A percentile compares a stretch with the other conserved stretches of the same genome.
Evolutionary conservation across 2,888 invertebrate genomes (phyloP).

Genomic region (Eupsilia transversa): DNA sequence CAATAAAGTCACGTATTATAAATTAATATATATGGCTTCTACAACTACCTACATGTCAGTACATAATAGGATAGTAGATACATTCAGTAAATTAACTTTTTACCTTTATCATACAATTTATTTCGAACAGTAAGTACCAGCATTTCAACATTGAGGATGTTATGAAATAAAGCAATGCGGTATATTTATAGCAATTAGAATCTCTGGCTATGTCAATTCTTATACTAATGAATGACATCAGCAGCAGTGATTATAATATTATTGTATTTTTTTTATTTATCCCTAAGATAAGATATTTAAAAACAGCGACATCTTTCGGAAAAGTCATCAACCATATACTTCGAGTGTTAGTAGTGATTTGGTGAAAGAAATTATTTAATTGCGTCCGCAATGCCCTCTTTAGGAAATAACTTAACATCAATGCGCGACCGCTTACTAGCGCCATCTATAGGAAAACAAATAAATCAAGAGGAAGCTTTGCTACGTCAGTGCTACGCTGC

Average conservation of each 20-base stretch:
- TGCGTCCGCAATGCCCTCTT: not conserved
- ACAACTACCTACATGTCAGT: too few species aligned
- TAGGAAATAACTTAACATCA: not conserved
- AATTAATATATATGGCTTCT: not conserved
- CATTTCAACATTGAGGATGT: not conserved
- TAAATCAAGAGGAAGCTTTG: not conserved
- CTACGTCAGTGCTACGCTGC: slow-evolving; percentile 31
- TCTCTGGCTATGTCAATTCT: not conserved
- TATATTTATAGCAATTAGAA: not conserved
- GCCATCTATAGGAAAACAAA: slow-evolving; percentile 45
- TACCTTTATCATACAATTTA: not conserved
- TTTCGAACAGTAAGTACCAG: not conserved
- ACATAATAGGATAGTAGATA: not conserved
- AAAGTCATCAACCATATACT: not conserved
- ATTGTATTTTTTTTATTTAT: not conserved
- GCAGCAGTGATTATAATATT: not conserved
- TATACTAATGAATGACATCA: not conserved
- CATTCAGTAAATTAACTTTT: not conserved
- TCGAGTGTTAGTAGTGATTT: not conserved
- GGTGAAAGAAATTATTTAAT: not conserved
- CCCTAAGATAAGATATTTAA: too few species aligned
- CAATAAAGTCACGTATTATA: not conserved
- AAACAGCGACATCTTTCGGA: slow-evolving; percentile 27
- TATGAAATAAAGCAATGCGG: not conserved
- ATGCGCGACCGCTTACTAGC: not conserved